Evolutionary conservation across 2,113 vertebrate genomes (phyloP).

Genomic region (Bujurquina vittata): DNA sequence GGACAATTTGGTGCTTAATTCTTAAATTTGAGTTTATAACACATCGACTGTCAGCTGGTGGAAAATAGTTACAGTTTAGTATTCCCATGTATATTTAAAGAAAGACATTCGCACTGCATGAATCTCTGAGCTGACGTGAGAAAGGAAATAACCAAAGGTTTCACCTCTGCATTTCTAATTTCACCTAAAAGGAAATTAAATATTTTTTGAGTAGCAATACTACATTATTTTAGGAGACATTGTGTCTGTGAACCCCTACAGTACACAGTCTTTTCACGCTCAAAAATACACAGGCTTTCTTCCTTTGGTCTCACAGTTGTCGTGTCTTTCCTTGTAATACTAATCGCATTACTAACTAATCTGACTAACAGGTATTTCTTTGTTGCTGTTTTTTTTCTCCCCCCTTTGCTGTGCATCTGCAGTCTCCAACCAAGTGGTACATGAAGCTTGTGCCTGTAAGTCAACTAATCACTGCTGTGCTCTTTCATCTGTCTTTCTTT

Average conservation of each 20-base stretch:
- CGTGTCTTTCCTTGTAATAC: constrained; percentile 51
- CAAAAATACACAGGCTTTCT: background rate
- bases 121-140: background rate
- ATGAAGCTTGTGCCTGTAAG: constrained; percentile 99
- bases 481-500: constrained; percentile 52
- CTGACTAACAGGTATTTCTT: constrained; percentile 68
- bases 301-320: constrained; percentile 28
- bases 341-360: constrained; percentile 64
- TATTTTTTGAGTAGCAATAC: background rate
- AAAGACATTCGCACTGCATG: background rate
- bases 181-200: background rate
- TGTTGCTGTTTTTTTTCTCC: constrained; percentile 56
- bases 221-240: too few relatives aligned
- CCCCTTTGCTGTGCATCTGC: constrained; percentile 74
- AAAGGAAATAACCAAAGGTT: background rate
- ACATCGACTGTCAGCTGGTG: background rate
- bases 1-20: background rate
- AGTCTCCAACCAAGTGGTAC: constrained; percentile 99
- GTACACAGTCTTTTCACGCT: background rate
- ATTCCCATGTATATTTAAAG: background rate
- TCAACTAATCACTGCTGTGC: constrained; percentile 72
- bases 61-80: background rate
- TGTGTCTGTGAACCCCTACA: fast-evolving
- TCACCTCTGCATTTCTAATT: too few relatives aligned
- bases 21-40: background rate